Evolutionary conservation across 2,113 vertebrate genomes (phyloP).

Genomic region (Caranx melampygus): DNA sequence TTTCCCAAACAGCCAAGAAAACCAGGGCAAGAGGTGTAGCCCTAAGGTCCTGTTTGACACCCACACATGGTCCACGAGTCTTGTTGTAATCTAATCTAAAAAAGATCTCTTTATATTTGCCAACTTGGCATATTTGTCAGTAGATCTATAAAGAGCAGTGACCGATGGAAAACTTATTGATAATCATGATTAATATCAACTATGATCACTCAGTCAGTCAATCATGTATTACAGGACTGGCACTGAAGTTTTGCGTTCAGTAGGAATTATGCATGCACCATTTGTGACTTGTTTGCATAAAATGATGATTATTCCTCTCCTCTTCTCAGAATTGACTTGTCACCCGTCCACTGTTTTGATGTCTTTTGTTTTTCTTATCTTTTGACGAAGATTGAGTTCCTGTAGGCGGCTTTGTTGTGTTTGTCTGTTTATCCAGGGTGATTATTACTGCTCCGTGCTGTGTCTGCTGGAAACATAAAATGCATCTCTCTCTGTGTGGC

Average conservation of each 20-base stretch:
- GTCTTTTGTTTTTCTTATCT: not conserved
- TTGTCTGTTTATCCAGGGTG: constrained; percentile 24
- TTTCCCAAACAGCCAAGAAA: too few relatives aligned
- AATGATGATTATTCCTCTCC: constrained; percentile 11
- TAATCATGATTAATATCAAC: too few relatives aligned
- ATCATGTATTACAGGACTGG: too few relatives aligned
- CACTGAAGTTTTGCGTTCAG: not conserved
- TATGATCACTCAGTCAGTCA: too few relatives aligned
- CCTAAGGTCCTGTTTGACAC: too few relatives aligned
- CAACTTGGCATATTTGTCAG: too few relatives aligned
- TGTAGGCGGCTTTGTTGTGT: constrained; percentile 7
- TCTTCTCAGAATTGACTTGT: not conserved
- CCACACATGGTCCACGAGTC: too few relatives aligned
- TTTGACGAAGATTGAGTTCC: constrained; percentile 20
- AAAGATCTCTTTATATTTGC: too few relatives aligned
- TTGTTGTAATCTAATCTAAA: too few relatives aligned
- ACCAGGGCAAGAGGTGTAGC: too few relatives aligned
- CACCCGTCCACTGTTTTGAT: not conserved
- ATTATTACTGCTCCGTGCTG: not conserved
- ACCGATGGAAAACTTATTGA: too few relatives aligned
- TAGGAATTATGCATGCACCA: not conserved
- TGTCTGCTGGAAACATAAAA: constrained; percentile 15
- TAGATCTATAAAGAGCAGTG: too few relatives aligned
- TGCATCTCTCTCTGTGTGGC: not conserved
- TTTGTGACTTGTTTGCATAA: not conserved